Evolutionary conservation across 2,113 vertebrate genomes (phyloP), one percentile per base, ranked within the genome.

Genomic region (Lepisosteus osseus): DNA sequence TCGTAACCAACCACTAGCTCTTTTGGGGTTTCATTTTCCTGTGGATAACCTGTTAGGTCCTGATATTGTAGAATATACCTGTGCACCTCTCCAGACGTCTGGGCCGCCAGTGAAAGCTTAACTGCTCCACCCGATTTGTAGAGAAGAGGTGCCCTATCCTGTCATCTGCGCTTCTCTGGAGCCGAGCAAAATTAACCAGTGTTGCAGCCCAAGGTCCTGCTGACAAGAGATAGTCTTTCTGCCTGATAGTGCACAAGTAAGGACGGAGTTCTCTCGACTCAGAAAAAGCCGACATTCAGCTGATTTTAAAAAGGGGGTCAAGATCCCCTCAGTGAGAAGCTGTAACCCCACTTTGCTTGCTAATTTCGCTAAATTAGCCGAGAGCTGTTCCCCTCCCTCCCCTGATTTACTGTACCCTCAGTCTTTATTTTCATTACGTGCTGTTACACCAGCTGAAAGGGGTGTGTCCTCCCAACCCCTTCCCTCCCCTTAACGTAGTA

Each of bases 211-310:
- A 88, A 72, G 76, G 76, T 86, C 85, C 84, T 85, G 88, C 88
- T 89, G 86, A 84, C 86, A 85, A 80, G 84, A 89, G 90, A 93
- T 94, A 93, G 89, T 91, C 92, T 90, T 92, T 90, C 90, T 93
- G 89, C 82, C 78, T 90, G 92, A 89, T 85, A 77, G 79, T 87
- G 87, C 87, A 94, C 85, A 87, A 84, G 86, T 87, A 93, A 92
- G 95, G 92, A 93, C 92, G 87, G 88, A 87, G 86, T 89, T 94
- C 86, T 93, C 91, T 86, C 90, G 92, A 85, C 86, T 87, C 79
- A 83, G 85, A 79, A 85, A 78, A 87, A 88, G 84, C 83, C 86
- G 85, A 79, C 78, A 82, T 81, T 86, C 72, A 84, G 81, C 83
- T 81, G 83, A 86, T 79, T 82, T 81, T 80, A 86, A 77, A 74